A percentile compares a stretch with the other conserved stretches of the same genome.
These are phyloP conservation scores for Agonopterix heracliana DNA, from an alignment of 2,888 invertebrate genomes.

Conservation along the genomic window DNA sequence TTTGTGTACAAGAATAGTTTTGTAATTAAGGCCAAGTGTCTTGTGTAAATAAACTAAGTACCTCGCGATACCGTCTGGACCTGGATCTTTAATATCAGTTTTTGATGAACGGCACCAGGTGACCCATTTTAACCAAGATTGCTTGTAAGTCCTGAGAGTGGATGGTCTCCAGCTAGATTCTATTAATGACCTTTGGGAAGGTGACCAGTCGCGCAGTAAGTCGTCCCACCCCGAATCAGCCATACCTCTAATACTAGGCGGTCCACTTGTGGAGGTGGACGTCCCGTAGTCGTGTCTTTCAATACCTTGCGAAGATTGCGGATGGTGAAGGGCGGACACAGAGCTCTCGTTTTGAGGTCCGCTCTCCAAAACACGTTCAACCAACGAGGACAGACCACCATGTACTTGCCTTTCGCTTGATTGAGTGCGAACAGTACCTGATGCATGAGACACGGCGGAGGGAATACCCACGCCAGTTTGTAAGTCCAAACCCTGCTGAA, in stretches of 20 bases:
- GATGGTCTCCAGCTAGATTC: not conserved
- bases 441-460: constrained; percentile 13
- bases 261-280: not conserved
- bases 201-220: not conserved
- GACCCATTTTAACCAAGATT: not conserved
- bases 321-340: not conserved
- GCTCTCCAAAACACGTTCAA: not conserved
- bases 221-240: not conserved
- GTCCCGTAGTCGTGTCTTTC: not conserved
- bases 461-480: constrained; percentile 13
- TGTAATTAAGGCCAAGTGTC: not conserved
- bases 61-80: not conserved
- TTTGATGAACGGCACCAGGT: not conserved
- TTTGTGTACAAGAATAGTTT: not conserved
- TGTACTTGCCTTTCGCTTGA: not conserved
- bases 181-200: not conserved
- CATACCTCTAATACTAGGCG: not conserved
- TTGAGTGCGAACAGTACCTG: not conserved
- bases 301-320: not conserved
- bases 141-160: not conserved
- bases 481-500: constrained; percentile 11
- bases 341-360: not conserved
- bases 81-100: not conserved
- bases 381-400: not conserved
- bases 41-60: not conserved